A percentile compares a stretch with the other conserved stretches of the same genome.
Evolutionary conservation across 2,113 vertebrate species (phyloP).

Genomic region (Myiopsitta monachus): DNA sequence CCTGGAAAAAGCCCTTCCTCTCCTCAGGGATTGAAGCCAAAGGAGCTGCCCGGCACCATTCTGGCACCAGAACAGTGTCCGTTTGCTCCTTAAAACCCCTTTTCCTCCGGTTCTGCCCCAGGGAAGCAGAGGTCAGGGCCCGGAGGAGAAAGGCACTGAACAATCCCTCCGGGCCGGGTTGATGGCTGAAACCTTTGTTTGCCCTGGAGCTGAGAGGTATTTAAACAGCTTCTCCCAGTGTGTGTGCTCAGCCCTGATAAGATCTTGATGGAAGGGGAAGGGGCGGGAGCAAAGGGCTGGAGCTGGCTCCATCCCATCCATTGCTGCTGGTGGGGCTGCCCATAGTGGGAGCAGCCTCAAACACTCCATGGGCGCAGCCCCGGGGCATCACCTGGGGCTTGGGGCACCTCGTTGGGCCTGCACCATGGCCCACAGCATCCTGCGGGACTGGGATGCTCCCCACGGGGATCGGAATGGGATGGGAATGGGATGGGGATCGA

Average conservation of each 20-base stretch:
- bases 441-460: no score
- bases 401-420: not conserved
- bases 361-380: fast-evolving
- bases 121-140: fast-evolving
- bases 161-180: not conserved
- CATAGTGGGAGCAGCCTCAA: fast-evolving
- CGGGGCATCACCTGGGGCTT: fast-evolving
- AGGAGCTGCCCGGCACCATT: fast-evolving
- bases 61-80: fast-evolving
- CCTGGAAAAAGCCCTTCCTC: not conserved
- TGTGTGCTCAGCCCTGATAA: not conserved
- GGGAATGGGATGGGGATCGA: no score
- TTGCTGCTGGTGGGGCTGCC: not conserved
- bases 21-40: fast-evolving
- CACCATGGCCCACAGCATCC: fast-evolving
- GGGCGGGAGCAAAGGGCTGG: not conserved
- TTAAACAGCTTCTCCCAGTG: not conserved
- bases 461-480: not conserved
- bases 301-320: not conserved
- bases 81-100: not conserved
- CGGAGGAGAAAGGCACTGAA: not conserved
- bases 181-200: not conserved
- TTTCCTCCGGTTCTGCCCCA: fast-evolving
- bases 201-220: not conserved
- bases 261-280: not conserved